Conservation (phyloP, 1,140 invertebrate species). For the Solenopsis fugax region DNA sequence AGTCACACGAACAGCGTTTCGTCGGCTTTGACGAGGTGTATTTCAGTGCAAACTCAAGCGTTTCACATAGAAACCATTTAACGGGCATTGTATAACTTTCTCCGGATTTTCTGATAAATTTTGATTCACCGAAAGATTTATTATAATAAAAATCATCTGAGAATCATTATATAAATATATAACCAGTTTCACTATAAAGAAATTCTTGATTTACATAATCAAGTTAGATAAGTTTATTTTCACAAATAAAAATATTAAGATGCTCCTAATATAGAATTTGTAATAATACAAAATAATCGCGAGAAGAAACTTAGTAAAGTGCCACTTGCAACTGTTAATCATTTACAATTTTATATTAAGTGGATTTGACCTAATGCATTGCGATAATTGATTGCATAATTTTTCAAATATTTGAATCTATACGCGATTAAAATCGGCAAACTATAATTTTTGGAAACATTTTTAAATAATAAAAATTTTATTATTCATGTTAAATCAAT, state of each 20-base stretch:
- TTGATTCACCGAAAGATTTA: neutral
- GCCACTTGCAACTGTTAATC: neutral
- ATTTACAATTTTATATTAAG: neutral
- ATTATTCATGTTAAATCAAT: neutral
- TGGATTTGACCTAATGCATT: neutral
- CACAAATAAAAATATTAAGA: neutral
- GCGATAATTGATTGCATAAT: neutral
- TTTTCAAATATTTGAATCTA: neutral
- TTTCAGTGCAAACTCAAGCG: neutral
- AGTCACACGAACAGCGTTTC: neutral
- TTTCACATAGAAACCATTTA: neutral
- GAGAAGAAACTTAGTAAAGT: neutral
- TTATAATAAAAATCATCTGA: neutral
- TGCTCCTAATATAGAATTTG: neutral
- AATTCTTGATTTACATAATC: neutral
- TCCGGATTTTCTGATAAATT: neutral
- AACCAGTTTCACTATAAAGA: neutral
- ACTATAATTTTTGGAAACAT: neutral
- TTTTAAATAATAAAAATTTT: neutral
- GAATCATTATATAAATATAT: neutral
- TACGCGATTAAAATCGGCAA: neutral
- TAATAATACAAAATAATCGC: slow-evolving; percentile 12
- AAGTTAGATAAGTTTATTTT: neutral
- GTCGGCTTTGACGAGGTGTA: neutral
- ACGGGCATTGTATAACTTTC: neutral